Base-by-base conservation (phyloP, 1,140 invertebrate species). In the Protaetia brevitarsis region DNA sequence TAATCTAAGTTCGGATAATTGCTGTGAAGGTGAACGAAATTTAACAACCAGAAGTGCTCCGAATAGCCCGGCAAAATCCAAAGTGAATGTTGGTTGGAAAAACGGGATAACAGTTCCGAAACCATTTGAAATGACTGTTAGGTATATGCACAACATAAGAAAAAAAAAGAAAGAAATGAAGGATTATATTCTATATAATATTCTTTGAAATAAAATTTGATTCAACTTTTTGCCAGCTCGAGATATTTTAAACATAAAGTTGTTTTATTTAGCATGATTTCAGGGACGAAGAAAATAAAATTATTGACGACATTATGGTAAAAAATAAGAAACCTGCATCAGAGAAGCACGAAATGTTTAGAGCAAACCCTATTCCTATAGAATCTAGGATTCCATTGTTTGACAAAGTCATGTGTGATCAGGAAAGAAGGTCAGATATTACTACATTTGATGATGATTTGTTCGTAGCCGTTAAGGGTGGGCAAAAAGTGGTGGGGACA, bases 331-430 rank as follows among this genome's bases (percentile, higher is more conserved):
- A 81, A 78, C 60, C 83, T 79, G 72, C 78, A 76, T 37, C 81
- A 81, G 63, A 79, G 72, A 71, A 84, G 80, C 66, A 71, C 69
- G 70, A 77, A 71, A 72, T 76, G 65, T 85, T 86, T 66, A 79
- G 79, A 65, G 82, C 84, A 3, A 82, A 83, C 71, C 85, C 86
- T n/a, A 81, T 89, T 37, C 88, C 88, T 2, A 83, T 88, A 19
- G 86, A 87, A 64, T 88, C 87, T 0, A 82, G 85, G 69, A 84
- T 89, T 66, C 87, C 85, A 1, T 77, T 89, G 1, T 89, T 88
- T 66, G 84, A 89, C 72, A 88, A 88, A 78, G 83, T 89, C 62
- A 76, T 89, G 58, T 84, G 85, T 64, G 86, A 88, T 66, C 87
- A 88, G 76, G 86, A 88, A 74, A 84, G 85, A 79, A 85, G 87